Base-by-base conservation (phyloP, 2,797 vertebrate species). In the Miichthys miiuy region DNA sequence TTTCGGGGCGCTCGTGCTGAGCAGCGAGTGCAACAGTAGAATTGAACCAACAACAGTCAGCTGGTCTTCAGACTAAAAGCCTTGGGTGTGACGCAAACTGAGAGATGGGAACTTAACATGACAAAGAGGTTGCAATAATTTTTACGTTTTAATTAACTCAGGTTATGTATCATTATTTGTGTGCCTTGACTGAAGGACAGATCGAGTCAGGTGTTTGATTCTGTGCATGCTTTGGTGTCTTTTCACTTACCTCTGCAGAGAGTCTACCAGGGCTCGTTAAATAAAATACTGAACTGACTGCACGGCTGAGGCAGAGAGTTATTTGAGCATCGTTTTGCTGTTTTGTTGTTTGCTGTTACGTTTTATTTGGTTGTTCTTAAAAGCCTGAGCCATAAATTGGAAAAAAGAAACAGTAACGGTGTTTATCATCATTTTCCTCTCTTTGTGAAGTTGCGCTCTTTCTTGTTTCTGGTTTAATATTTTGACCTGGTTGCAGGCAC, bases 221-320 rank as follows among this genome's bases (percentile, higher is more conserved):
- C 47, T 51, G 20, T 18, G 34, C 47, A 16, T 1, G 11, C 48
- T 25, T 20, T 20, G 6, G 5, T 48, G 25, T 65, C 38, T 57
- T 76, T 73, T 75, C 51, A 94, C 92, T 93, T 94, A 94, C 93
- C 93, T 92, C 63, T 62, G 14, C 9, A 12, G 16, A 72, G 17
- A 27, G 30, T 75, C 50, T 75, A 75, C 55, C 80, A 66, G 25
- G 64, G 30, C 62, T 51, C 42, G 23, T 30, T 38, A 68, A 23
- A 77, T 3, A 9, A 52, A 65, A 73, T 51, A 70, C 48, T 54
- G 34, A 3, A 23, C 21, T 7, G 13, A 57, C 25, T 58, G 18
- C 21, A 44, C 11, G 1, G 18, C 57, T 21, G 7, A 77, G 30
- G 52, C 44, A 17, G 25, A 21, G 65, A 18, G 14, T 20, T 17